A percentile compares a stretch with the other conserved stretches of the same genome.
phyloP scores from a whole-genome alignment of 1,140 invertebrate species.

The Lerema accius region DNA sequence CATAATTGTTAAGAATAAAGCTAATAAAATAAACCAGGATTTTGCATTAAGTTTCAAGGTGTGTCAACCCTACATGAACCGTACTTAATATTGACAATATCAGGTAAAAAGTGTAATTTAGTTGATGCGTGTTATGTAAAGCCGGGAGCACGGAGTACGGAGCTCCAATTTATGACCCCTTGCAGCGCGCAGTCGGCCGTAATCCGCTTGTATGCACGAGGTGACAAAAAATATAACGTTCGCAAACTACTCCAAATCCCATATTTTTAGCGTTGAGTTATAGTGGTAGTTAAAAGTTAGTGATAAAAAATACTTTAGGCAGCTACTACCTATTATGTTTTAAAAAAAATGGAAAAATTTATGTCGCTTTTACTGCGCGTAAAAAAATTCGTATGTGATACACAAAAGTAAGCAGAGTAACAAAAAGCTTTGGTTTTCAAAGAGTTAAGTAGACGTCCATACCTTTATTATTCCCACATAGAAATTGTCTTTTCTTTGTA shows the following conservation, averaged over 20 bases:
- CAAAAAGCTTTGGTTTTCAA: too few relatives aligned
- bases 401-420: too few relatives aligned
- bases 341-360: too few relatives aligned
- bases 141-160: too few relatives aligned
- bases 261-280: slow-evolving; percentile 14
- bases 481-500: too few relatives aligned
- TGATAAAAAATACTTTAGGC: background rate
- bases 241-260: slow-evolving; percentile 4
- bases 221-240: slow-evolving; percentile 17
- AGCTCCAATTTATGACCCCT: slow-evolving; percentile 14
- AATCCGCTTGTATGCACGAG: slow-evolving; percentile 16
- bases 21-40: too few relatives aligned
- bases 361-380: too few relatives aligned
- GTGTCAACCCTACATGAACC: background rate
- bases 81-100: slow-evolving; percentile 23
- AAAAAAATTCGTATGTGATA: too few relatives aligned
- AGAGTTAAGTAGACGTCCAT: too few relatives aligned
- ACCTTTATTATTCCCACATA: too few relatives aligned
- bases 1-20: too few relatives aligned
- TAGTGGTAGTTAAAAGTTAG: background rate
- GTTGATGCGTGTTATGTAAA: slow-evolving; percentile 9
- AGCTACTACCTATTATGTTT: background rate
- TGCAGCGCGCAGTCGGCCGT: slow-evolving; percentile 5
- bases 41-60: too few relatives aligned
- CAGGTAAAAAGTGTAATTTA: slow-evolving; percentile 29